These are phyloP conservation scores for Hyphantria cunea DNA, from an alignment of 1,140 invertebrate genomes.

Conservation along the genomic window DNA sequence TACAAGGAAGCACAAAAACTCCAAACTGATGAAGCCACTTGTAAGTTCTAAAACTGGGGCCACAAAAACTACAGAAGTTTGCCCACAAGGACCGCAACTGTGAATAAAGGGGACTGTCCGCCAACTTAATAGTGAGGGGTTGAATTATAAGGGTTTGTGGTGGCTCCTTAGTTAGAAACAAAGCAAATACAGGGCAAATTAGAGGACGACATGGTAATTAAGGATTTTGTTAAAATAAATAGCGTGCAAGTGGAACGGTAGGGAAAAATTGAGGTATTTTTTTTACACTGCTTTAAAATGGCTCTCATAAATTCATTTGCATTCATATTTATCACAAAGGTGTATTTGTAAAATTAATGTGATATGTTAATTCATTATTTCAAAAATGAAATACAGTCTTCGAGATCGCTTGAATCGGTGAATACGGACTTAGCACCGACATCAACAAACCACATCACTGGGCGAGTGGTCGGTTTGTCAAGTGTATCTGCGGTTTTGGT, in stretches of 20 bases:
- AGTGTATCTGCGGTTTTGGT: conserved; percentile 25
- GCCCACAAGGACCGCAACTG: neutral
- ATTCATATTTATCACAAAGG: no score
- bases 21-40: conserved; percentile 22
- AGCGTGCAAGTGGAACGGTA: neutral
- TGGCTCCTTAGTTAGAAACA: conserved; percentile 11
- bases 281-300: no score
- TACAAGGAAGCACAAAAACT: conserved; percentile 20
- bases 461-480: conserved; percentile 11
- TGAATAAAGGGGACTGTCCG: neutral
- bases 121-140: conserved; percentile 9
- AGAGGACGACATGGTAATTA: conserved; percentile 21
- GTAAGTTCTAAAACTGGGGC: conserved; percentile 11
- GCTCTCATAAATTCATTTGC: no score
- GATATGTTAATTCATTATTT: no score
- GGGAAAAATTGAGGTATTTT: neutral
- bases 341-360: no score
- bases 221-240: conserved; percentile 18
- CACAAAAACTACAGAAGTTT: conserved; percentile 21
- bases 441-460: neutral
- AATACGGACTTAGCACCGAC: conserved; percentile 8
- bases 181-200: conserved; percentile 23
- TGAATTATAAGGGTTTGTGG: conserved; percentile 27
- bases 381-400: no score
- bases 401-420: no score